Base-by-base conservation (phyloP, 2,797 vertebrate species). In the Remorina albescens region DNA sequence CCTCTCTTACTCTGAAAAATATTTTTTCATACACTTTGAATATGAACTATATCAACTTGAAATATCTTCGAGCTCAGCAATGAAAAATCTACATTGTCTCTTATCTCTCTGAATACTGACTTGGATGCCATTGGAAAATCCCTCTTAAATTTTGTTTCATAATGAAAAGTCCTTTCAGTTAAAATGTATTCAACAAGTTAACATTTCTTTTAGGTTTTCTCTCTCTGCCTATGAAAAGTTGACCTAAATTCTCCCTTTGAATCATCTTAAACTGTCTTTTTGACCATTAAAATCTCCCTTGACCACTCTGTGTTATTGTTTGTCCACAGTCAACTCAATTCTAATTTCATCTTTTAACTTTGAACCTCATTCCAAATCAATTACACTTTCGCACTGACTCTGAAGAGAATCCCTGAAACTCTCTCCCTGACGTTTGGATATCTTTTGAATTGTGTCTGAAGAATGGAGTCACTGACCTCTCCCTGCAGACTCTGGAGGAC, bases 391-490 rank as follows among this genome's bases (percentile, higher is more conserved):
- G 5, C 53, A 12, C 7, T 36, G n/a, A 18, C 26, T 30, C 2
- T 54, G 8, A 10, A 7, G 12, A 10, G 16, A 6, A 18, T 25
- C 18, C 8, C 16, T 8, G 25, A 8, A 26, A 51, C 16, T n/a
- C 1, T 39, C 2, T 32, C 13, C 32, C 3, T 51, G 21, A 51
- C 55, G 37, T 51, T 15, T 26, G 12, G 39, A 30, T 41, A n/a
- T n/a, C 13, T 13, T n/a, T 39, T 16, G 11, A 65, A 66, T 19
- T 12, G 0, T 55, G 19, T 21, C 11, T 10, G 15, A n/a, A 41
- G 54, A 28, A 5, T 10, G 11, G 13, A 1, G 21, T 71, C 21
- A 16, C 2, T 78, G 68, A 74, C 70, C 60, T 79, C 32, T 39
- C 21, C 16, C 6, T 72, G 30, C n/a, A 8, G 60, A 16, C 25